Base-by-base conservation (phyloP, 1,140 invertebrate genomes). In the Euglossa dilemma region DNA sequence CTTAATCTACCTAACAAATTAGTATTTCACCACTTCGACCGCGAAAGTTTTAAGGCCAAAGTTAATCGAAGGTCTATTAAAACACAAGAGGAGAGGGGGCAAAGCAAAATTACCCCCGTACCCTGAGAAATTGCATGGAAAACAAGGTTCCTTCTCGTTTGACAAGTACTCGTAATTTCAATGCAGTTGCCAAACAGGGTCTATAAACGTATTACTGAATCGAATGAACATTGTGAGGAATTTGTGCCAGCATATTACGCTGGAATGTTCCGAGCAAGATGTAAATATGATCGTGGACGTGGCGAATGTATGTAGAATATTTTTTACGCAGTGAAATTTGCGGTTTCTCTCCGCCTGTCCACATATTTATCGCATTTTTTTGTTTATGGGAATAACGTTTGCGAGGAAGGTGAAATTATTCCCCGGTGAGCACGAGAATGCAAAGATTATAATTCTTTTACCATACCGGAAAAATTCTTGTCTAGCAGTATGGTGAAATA, bases 241-340 rank as follows among this genome's bases (percentile, higher is more conserved):
- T 64, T 76, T 64, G 59, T 64, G 59, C 28, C 59, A 64, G 9
- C 28, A 50, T 47, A 64, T 76, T 64, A 64, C 11, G n/a, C 16
- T 16, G 9, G 25, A 61, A 50, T 25, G n/a, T 54, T 28, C 9
- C 18, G 0, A 50, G 47, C 18, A 52, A 50, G 43, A 64, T 61
- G n/a, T 47, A 75, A 75, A 75, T 18, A 75, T 6, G 25, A 63
- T 64, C 20, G 56, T 16, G 16, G 20, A 64, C 14, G 28, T 36
- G 20, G 73, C 7, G n/a, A 75, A 45, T 52, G 59, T 45, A 50
- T 52, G 20, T 52, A 76, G n/a, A 20, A 25, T 52, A 25, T 28
- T 25, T 70, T 74, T 74, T 43, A 54, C 56, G 16, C 20, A 47
- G n/a, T 47, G 72, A 74, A 61, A 74, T 57, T 74, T 47, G 43